Percentiles rank a stretch among this genome's conserved stretches.
Evolutionary conservation across 2,113 vertebrate species (phyloP).

Genomic region (Numenius arquata): DNA sequence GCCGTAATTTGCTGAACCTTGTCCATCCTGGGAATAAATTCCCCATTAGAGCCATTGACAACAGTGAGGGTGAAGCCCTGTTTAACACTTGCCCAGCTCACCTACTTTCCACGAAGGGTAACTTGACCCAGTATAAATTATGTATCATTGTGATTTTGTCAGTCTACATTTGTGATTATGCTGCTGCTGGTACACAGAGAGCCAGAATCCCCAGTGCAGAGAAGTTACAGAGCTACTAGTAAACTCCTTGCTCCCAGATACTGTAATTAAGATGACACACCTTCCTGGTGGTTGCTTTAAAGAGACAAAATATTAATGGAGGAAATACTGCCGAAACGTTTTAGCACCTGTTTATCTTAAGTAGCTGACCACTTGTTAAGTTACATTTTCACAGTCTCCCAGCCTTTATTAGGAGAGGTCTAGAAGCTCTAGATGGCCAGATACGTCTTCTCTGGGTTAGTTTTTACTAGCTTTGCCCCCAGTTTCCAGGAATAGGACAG

Average conservation of each 20-base stretch:
- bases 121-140: constrained; percentile 36
- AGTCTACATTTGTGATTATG: neutral
- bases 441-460: neutral
- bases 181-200: neutral
- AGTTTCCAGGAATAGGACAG: neutral
- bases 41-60: neutral
- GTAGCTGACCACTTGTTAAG: neutral
- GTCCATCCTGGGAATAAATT: neutral
- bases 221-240: neutral
- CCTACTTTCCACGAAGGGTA: neutral
- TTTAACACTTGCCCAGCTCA: constrained; percentile 27
- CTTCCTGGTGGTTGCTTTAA: neutral
- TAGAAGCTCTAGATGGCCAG: neutral
- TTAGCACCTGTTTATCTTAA: constrained; percentile 28
- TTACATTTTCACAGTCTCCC: neutral
- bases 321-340: constrained; percentile 7
- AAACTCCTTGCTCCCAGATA: neutral
- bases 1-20: neutral
- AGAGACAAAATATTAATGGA: neutral
- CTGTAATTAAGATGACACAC: neutral
- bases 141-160: neutral
- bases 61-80: neutral
- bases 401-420: neutral
- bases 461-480: neutral
- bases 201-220: neutral